These are phyloP conservation scores for Callaeas wilsoni DNA, from an alignment of 2,113 vertebrate species.

Conservation along the genomic window DNA sequence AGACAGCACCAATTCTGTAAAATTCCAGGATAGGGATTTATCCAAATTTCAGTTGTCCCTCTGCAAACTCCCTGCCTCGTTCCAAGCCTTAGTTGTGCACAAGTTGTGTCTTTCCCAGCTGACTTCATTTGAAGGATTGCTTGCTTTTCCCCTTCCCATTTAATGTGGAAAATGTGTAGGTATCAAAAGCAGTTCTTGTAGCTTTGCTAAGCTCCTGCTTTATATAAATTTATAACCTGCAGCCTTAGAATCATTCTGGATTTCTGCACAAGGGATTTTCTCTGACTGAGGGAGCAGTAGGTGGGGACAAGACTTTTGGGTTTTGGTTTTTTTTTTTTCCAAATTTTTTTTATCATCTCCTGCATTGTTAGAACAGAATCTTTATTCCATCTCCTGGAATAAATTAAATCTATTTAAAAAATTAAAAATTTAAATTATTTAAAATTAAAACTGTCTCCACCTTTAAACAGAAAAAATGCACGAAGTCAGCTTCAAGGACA, in stretches of 20 bases:
- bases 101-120: neutral
- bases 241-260: neutral
- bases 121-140: neutral
- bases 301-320: neutral
- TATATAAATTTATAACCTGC: neutral
- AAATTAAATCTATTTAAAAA: neutral
- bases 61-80: neutral
- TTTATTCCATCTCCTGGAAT: neutral
- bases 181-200: neutral
- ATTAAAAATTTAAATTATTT: neutral
- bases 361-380: neutral
- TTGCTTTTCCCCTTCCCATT: neutral
- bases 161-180: neutral
- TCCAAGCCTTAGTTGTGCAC: neutral
- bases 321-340: neutral
- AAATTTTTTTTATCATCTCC: neutral
- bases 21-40: too few species aligned
- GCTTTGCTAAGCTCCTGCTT: neutral
- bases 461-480: constrained; percentile 84
- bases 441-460: neutral
- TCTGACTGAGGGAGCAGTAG: neutral
- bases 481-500: constrained; percentile 84
- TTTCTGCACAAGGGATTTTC: neutral
- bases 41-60: neutral
- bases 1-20: neutral